Base-by-base conservation (phyloP, 2,888 invertebrate species). In the Siphonodentalium dalli region DNA sequence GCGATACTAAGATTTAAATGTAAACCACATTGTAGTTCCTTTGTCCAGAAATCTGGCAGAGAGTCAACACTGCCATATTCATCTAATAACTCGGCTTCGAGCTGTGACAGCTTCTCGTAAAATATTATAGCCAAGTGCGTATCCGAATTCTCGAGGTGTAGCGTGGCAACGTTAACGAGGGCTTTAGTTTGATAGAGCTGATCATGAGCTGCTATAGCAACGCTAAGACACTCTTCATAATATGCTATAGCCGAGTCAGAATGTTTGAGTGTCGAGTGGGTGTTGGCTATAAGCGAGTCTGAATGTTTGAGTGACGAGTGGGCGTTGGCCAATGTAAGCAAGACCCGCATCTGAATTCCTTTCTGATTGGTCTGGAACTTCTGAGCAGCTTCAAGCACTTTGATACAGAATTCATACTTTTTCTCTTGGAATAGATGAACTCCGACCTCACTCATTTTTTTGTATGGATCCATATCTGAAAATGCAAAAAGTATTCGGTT, bases 1-100 rank as follows among this genome's bases (percentile, higher is more conserved):
- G 78, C 78, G 21, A 79, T 73, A 53, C 76, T 77, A 5, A 79
- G 62, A 57, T 80, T 80, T 27, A 78, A 56, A 54, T 75, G 73
- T 6, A 79, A 58, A 2, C 74, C 77, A 63, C 75, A 72, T 48
- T 74, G 72, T 0, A 79, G 65, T 46, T 75, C 72, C 43, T 59
- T 61, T 7, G 72, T 78, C 78, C 78, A 79, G 58, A 72, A 77
- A 29, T 73, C 72, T 4, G 75, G 77, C 48, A 75, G 51, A 24
- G 51, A 47, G 7, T 61, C 63, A 13, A 60, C 61, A 34, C 55
- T 58, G 21, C 66, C 69, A 33, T 61, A 46, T 28, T 66, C 66
- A 21, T 53, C 59, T 20, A 64, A 46, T 5, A 77, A 57, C 48
- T 75, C 73, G 6, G 65, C 66, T 45, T 77, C 69, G 29, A 79